These are phyloP conservation scores for Himalopsyche phryganea DNA, from an alignment of 1,140 invertebrate species.

Conservation along the genomic window DNA sequence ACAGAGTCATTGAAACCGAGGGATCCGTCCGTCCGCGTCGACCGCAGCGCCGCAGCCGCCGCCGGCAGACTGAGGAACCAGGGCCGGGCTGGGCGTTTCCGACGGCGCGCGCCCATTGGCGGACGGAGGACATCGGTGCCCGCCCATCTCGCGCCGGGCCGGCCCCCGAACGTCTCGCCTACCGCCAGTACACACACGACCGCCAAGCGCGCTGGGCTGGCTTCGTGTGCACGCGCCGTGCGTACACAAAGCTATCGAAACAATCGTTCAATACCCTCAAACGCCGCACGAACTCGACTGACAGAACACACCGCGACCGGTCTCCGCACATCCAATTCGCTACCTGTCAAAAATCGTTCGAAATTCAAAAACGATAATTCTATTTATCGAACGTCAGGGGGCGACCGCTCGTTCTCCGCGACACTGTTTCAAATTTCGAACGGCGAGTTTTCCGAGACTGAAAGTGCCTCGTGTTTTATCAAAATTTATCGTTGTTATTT, in stretches of 20 bases:
- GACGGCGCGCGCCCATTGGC: slow-evolving; percentile 5
- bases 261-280: too few species aligned
- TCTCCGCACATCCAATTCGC: slow-evolving; percentile 13
- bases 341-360: too few species aligned
- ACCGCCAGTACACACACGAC: slow-evolving; percentile 51
- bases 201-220: slow-evolving; percentile 50
- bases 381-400: too few species aligned
- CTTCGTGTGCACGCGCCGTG: slow-evolving; percentile 10
- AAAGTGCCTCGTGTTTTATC: too few species aligned
- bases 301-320: slow-evolving; percentile 37
- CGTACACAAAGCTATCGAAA: too few species aligned
- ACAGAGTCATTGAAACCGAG: too few species aligned
- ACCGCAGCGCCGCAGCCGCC: neutral
- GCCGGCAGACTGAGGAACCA: neutral
- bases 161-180: slow-evolving; percentile 36
- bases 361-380: too few species aligned
- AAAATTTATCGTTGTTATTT: too few species aligned
- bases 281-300: slow-evolving; percentile 2
- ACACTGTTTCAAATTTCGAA: too few species aligned
- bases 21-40: slow-evolving; percentile 6
- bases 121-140: slow-evolving; percentile 28
- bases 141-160: slow-evolving; percentile 36
- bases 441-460: too few species aligned
- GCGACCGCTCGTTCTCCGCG: too few species aligned
- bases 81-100: slow-evolving; percentile 2